A percentile compares a stretch with the other conserved stretches of the same genome.
Evolutionary conservation across 2,888 invertebrate species (phyloP).

Genomic region (Oligia fasciuncula): DNA sequence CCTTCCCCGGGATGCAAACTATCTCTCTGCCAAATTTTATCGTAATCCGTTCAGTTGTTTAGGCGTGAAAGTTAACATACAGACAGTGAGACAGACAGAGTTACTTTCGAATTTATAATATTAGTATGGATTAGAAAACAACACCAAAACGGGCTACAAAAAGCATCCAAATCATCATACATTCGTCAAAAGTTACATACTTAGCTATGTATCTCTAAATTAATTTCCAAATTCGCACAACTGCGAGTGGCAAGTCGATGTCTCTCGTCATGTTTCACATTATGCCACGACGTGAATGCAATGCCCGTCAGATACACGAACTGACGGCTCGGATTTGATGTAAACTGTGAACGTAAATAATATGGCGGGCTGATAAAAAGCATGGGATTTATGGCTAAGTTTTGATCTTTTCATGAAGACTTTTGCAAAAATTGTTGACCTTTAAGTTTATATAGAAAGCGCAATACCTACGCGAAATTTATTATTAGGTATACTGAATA

Average conservation of each 20-base stretch:
- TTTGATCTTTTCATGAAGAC: background rate
- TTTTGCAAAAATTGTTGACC: background rate
- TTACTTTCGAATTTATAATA: too few species aligned
- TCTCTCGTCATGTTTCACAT: slow-evolving; percentile 34
- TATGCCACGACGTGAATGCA: slow-evolving; percentile 24
- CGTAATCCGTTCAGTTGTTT: too few species aligned
- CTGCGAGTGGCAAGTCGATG: slow-evolving; percentile 23
- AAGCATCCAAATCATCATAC: background rate
- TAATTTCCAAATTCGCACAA: slow-evolving; percentile 19
- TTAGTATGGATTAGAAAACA: background rate
- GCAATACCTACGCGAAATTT: too few species aligned
- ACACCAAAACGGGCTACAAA: background rate
- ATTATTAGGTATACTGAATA: too few species aligned
- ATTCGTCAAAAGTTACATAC: background rate
- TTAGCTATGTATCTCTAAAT: slow-evolving; percentile 3
- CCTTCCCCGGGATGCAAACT: too few species aligned
- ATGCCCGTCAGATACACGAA: slow-evolving; percentile 36
- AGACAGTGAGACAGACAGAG: too few species aligned
- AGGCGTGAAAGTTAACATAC: too few species aligned
- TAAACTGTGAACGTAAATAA: slow-evolving; percentile 39
- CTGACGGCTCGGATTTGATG: slow-evolving; percentile 35
- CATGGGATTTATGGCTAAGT: background rate
- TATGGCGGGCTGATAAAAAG: slow-evolving; percentile 9
- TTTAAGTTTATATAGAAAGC: too few species aligned
- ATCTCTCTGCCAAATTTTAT: too few species aligned